These are phyloP conservation scores for Gymnothorax javanicus DNA, from an alignment of 2,797 vertebrate species.

Conservation along the genomic window DNA sequence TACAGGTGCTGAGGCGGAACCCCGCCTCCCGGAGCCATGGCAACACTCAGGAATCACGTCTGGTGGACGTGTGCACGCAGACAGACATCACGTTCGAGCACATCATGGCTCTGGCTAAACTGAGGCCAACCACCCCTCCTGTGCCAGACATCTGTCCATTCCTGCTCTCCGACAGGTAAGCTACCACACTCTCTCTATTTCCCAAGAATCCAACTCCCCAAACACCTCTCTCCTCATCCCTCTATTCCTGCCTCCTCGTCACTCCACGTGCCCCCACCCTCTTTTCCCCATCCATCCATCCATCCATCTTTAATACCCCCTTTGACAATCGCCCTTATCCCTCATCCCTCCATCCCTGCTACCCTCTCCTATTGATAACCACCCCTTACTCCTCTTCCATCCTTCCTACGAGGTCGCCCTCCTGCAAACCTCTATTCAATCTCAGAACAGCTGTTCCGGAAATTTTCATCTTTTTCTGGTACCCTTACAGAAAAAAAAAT, in stretches of 20 bases:
- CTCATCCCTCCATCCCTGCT: no score
- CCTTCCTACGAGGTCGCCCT: neutral
- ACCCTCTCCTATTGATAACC: no score
- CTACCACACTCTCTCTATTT: neutral
- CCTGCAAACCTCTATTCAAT: neutral
- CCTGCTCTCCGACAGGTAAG: constrained; percentile 93
- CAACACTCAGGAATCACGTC: constrained; percentile 71
- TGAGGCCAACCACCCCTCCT: constrained; percentile 86
- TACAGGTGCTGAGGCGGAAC: constrained; percentile 85
- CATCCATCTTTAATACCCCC: neutral
- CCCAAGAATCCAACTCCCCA: constrained; percentile 20
- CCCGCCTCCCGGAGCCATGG: constrained; percentile 68
- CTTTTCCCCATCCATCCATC: neutral
- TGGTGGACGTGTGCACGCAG: constrained; percentile 89
- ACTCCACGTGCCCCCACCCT: neutral
- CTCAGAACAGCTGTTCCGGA: neutral
- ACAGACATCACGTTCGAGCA: constrained; percentile 97
- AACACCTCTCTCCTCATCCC: neutral
- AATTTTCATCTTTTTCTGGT: neutral
- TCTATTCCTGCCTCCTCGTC: neutral
- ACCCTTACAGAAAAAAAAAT: neutral
- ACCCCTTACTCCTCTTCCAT: no score
- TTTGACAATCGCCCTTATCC: no score
- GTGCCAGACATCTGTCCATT: constrained; percentile 95
- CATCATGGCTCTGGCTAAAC: constrained; percentile 91